A percentile compares a stretch with the other conserved stretches of the same genome.
phyloP scores from a whole-genome alignment of 2,888 invertebrate species.

The Zaprionus obscuricornis region DNA sequence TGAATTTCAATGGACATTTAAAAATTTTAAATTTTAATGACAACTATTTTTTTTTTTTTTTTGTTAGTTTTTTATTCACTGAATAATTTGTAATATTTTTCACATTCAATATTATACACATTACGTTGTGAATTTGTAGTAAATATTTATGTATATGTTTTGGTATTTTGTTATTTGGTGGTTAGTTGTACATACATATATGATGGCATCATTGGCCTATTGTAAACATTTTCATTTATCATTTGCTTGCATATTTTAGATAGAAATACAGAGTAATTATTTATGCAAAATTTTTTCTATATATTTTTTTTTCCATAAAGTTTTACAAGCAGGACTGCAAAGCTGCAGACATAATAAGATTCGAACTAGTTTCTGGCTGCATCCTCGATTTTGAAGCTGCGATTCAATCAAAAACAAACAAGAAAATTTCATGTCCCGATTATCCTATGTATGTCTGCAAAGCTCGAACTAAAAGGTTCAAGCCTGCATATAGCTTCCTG shows the following conservation, averaged over 20 bases:
- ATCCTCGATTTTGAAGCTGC: no score
- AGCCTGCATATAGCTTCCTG: no score
- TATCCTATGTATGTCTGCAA: no score
- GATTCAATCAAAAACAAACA: no score
- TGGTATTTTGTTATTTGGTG: constrained; percentile 18
- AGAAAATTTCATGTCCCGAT: no score
- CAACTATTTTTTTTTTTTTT: not conserved
- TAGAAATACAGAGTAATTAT: no score
- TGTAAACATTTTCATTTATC: not conserved
- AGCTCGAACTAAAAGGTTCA: no score
- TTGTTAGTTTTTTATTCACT: constrained; percentile 55
- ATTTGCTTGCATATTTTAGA: not conserved
- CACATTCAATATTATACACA: constrained; percentile 56
- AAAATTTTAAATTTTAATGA: no score
- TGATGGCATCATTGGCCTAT: not conserved
- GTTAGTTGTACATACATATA: constrained; percentile 9
- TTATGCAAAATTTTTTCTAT: not conserved
- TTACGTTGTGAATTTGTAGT: constrained; percentile 30
- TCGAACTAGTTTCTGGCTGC: no score
- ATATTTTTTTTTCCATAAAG: constrained; percentile 8
- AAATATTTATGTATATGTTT: constrained; percentile 28
- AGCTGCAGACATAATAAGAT: no score
- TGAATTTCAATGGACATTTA: not conserved
- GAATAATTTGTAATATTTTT: constrained; percentile 54
- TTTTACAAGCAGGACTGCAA: constrained; percentile 15